A percentile compares a stretch with the other conserved stretches of the same genome.
phyloP scores from a whole-genome alignment of 2,113 vertebrate species.

The Hystrix cristata region DNA sequence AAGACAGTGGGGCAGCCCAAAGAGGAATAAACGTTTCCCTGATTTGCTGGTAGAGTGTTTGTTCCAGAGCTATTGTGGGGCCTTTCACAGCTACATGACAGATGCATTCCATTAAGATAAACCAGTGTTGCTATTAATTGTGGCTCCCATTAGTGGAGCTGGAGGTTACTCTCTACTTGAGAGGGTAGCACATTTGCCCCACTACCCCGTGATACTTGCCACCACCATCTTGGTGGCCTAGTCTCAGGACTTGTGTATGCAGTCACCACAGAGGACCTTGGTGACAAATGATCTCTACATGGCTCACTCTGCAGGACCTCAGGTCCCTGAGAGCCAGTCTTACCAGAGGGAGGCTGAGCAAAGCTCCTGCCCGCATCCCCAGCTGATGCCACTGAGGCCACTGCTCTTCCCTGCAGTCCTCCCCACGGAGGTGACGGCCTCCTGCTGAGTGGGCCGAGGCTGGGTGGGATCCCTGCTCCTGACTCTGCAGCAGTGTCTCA shows the following conservation, averaged over 20 bases:
- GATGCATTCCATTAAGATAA: not conserved
- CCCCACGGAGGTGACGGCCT: not conserved
- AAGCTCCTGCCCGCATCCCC: not conserved
- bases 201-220: too few species aligned
- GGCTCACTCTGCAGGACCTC: not conserved
- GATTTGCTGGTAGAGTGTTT: not conserved
- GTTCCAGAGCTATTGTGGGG: not conserved
- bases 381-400: too few species aligned
- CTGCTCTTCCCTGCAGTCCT: not conserved
- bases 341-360: not conserved
- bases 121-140: not conserved
- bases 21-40: not conserved
- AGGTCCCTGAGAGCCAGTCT: not conserved
- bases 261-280: not conserved
- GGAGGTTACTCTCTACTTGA: not conserved
- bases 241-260: not conserved
- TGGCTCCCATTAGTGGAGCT: not conserved
- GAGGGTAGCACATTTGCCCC: too few species aligned
- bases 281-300: too few species aligned
- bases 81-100: not conserved
- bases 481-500: not conserved
- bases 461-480: not conserved
- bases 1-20: not conserved
- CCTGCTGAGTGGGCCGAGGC: fast-evolving
- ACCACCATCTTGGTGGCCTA: not conserved